These are phyloP conservation scores for Caradrina clavipalpis DNA, from an alignment of 2,888 invertebrate species.

Conservation along the genomic window DNA sequence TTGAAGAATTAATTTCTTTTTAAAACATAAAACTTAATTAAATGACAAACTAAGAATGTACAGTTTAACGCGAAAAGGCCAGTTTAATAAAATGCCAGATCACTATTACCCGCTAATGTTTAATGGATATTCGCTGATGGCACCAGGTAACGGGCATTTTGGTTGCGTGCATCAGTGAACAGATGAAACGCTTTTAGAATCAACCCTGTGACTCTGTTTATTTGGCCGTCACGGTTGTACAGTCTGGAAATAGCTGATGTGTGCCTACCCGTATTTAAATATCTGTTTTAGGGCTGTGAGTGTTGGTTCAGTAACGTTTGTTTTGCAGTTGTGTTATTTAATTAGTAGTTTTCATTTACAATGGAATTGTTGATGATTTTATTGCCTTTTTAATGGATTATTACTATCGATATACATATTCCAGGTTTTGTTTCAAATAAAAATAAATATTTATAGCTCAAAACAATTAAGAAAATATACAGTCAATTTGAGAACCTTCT, in stretches of 20 bases:
- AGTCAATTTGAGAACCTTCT: too few species aligned
- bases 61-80: too few species aligned
- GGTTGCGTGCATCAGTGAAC: not conserved
- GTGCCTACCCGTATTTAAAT: slow-evolving; percentile 30
- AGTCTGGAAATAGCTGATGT: slow-evolving; percentile 36
- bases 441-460: too few species aligned
- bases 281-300: not conserved
- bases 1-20: too few species aligned
- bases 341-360: not conserved
- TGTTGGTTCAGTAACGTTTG: slow-evolving; percentile 5
- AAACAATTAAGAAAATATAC: too few species aligned
- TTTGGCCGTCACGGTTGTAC: slow-evolving; percentile 31
- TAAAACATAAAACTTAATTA: too few species aligned
- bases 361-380: too few species aligned
- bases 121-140: slow-evolving; percentile 13
- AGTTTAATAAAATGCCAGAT: too few species aligned
- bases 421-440: too few species aligned
- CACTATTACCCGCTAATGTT: slow-evolving; percentile 2
- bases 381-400: not conserved
- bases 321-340: not conserved
- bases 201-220: slow-evolving; percentile 30
- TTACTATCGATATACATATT: too few species aligned
- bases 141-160: slow-evolving; percentile 28
- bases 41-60: too few species aligned
- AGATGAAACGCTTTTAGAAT: slow-evolving; percentile 34